phyloP scores from a whole-genome alignment of 2,888 invertebrate genomes.

The Tipula unca region DNA sequence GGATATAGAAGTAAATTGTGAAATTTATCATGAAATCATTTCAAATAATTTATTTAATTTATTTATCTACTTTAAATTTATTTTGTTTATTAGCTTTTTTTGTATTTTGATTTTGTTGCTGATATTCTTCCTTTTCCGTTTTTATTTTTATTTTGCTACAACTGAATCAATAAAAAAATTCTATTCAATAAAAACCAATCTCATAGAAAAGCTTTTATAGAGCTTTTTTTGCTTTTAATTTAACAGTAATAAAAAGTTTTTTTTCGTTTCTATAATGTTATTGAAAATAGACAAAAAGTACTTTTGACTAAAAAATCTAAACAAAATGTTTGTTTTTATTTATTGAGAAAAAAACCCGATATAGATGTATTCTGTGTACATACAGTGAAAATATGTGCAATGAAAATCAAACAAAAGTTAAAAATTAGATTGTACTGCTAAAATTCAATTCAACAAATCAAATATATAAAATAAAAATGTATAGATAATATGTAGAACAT shows the following conservation, averaged over 20 bases:
- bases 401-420: not conserved
- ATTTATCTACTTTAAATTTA: not conserved
- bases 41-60: not conserved
- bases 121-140: not conserved
- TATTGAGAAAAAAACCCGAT: not conserved
- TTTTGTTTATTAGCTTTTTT: not conserved
- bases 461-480: too few species aligned
- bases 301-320: not conserved
- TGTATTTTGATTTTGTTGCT: not conserved
- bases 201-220: not conserved
- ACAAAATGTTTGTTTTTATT: not conserved
- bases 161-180: not conserved
- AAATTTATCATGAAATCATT: not conserved
- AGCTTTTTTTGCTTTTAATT: not conserved
- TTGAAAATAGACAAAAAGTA: not conserved
- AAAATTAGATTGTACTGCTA: not conserved
- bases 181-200: not conserved
- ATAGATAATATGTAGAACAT: too few species aligned
- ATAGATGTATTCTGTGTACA: not conserved
- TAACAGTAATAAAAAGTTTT: not conserved
- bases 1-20: not conserved
- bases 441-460: not conserved
- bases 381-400: not conserved
- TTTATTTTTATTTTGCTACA: not conserved
- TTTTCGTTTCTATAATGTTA: not conserved